Evolutionary conservation across 2,888 invertebrate genomes (phyloP), one percentile per base, ranked within the genome.

Genomic region (Agrilus biguttatus): DNA sequence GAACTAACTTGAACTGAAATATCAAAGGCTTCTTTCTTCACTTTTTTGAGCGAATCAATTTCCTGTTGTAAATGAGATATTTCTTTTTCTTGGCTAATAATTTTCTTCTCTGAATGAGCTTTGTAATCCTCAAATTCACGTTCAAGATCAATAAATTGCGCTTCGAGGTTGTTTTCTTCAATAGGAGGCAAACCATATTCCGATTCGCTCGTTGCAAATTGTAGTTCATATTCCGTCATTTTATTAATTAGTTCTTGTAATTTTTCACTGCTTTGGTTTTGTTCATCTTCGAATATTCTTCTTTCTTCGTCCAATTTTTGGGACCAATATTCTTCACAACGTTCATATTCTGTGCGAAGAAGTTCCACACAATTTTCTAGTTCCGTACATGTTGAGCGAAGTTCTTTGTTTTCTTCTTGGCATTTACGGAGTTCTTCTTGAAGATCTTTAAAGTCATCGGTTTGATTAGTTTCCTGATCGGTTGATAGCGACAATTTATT

Each of bases 241-340:
- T 84, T 83, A 19, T 71, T 68, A 52, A 83, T 73, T 21, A 88
- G 67, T 50, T 84, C 83, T 2, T 75, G 71, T 49, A 87, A 77
- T 51, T 85, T 83, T 53, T 83, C 83, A 60, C 82, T 85, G 48
- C 76, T 81, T 38, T 80, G 75, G 51, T 75, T 74, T 63, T 84
- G 84, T 57, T 87, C 86, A 47, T 79, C 78, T 54, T 81, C 82
- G 58, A 78, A 81, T 44, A 80, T 66, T 49, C 75, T 76, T 23
- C 88, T 72, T 63, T 89, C 89, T 47, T 83, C 85, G 39, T 80
- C 78, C 44, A 89, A 67, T 64, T 88, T 88, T 32, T 69, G 69
- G 39, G 78, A 73, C 89, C 89, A 90, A 66, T 89, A 89, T 61
- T 88, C 88, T 61, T 90, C 90, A 61, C 86, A 84, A 47, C 79